These are phyloP conservation scores for Adelphocoris suturalis DNA, from an alignment of 2,888 invertebrate species.

Conservation along the genomic window DNA sequence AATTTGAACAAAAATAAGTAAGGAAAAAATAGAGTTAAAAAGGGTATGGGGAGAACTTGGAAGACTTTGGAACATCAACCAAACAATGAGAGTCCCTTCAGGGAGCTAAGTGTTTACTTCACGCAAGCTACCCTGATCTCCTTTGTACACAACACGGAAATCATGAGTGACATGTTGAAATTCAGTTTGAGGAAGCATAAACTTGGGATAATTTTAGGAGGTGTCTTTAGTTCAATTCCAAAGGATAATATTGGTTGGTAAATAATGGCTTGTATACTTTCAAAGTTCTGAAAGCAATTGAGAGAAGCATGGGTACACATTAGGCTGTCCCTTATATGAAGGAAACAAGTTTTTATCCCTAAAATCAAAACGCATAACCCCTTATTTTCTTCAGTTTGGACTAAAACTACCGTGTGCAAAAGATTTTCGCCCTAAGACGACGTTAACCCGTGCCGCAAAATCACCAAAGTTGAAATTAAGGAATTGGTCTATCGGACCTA, in stretches of 20 bases:
- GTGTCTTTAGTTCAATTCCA: neutral
- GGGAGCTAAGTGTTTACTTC: conserved; percentile 4
- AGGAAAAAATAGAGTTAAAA: neutral
- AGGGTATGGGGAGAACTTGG: neutral
- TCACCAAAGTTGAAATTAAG: no score
- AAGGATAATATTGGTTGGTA: neutral
- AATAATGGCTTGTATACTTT: neutral
- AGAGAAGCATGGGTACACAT: neutral
- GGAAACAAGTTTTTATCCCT: no score
- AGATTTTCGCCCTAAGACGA: no score
- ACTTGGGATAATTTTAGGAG: neutral
- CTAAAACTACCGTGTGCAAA: no score
- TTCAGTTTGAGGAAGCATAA: neutral
- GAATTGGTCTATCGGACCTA: no score
- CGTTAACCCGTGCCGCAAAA: no score
- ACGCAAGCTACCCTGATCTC: neutral
- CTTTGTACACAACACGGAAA: neutral
- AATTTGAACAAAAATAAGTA: neutral
- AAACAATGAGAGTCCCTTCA: neutral
- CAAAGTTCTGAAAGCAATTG: neutral
- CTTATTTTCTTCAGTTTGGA: no score
- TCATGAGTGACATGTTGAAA: conserved; percentile 9
- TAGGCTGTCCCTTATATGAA: no score
- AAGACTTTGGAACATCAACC: conserved; percentile 7
- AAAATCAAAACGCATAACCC: no score